Conservation (phyloP, 2,113 vertebrate species). For the Corvus hawaiiensis region DNA sequence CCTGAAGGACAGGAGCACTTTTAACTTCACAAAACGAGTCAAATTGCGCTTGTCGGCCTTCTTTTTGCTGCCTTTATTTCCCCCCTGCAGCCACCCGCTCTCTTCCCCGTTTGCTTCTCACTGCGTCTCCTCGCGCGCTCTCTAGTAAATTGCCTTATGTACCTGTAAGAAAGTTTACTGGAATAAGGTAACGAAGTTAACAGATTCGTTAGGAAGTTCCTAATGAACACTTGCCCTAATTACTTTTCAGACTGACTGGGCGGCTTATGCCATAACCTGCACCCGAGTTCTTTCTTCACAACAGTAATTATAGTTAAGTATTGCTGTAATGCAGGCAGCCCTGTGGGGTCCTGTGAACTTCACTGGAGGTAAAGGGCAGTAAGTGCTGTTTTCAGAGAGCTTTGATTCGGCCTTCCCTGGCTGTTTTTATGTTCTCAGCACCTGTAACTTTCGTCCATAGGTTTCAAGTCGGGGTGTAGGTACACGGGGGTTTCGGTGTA, state of each 20-base stretch:
- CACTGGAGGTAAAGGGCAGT: background rate
- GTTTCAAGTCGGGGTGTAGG: background rate
- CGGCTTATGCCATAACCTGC: background rate
- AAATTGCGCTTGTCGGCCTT: background rate
- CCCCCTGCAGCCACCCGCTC: accelerated
- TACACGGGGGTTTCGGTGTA: background rate
- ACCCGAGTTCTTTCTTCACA: background rate
- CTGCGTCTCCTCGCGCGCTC: background rate
- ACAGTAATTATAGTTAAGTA: background rate
- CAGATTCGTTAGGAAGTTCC: constrained; percentile 12
- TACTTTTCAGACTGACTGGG: constrained; percentile 36
- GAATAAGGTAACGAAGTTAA: background rate
- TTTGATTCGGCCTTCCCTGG: background rate
- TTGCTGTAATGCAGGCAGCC: background rate
- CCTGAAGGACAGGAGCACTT: background rate
- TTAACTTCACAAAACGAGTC: accelerated
- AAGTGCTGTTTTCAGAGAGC: background rate
- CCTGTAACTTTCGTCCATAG: background rate
- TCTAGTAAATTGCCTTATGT: background rate
- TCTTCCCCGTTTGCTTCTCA: background rate
- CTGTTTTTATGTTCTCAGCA: background rate
- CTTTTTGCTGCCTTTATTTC: background rate
- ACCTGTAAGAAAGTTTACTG: background rate
- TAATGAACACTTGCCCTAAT: background rate
- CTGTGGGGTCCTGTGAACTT: background rate